phyloP scores from a whole-genome alignment of 30 jellyfish, hydroid and myxozoan species.

The Turritopsis dohrnii region DNA sequence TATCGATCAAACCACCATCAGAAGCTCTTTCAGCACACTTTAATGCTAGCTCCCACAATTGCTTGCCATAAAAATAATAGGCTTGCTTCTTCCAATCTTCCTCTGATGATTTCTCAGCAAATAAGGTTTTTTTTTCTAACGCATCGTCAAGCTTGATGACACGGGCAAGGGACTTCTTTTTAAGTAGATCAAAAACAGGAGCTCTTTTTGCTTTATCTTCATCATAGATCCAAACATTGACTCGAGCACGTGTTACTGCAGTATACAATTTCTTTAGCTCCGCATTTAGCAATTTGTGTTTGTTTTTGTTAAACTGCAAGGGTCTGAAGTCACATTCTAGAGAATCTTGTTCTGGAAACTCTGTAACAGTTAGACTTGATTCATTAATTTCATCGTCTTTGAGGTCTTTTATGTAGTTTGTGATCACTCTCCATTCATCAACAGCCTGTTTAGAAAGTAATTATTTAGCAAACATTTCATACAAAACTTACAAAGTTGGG shows the following conservation, averaged over 20 bases:
- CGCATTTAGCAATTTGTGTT: conserved; percentile 69
- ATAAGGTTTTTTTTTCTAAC: neutral
- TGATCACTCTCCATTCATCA: conserved; percentile 78
- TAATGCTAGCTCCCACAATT: conserved; percentile 11
- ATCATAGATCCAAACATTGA: conserved; percentile 83
- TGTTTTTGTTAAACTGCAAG: conserved; percentile 54
- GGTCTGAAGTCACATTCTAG: conserved; percentile 43
- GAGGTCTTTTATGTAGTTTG: conserved; percentile 17
- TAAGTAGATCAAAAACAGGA: conserved; percentile 65
- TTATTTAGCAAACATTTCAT: too few species aligned
- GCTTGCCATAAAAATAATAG: conserved; percentile 3
- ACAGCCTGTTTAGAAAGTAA: conserved; percentile 43
- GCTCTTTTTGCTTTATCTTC: conserved; percentile 65
- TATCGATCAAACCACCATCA: neutral
- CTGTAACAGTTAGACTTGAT: neutral
- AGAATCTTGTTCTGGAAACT: neutral
- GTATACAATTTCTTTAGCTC: conserved; percentile 83
- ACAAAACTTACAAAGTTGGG: too few species aligned
- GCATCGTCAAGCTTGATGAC: conserved; percentile 36
- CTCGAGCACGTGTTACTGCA: conserved; percentile 85
- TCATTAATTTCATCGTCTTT: conserved; percentile 15
- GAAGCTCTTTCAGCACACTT: conserved; percentile 16
- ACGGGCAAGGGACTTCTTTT: conserved; percentile 37
- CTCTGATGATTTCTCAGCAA: conserved; percentile 18
- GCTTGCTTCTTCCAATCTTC: conserved; percentile 21